Evolutionary conservation across 2,113 vertebrate genomes (phyloP), one percentile per base, ranked within the genome.

Genomic region (Ochotona curzoniae): DNA sequence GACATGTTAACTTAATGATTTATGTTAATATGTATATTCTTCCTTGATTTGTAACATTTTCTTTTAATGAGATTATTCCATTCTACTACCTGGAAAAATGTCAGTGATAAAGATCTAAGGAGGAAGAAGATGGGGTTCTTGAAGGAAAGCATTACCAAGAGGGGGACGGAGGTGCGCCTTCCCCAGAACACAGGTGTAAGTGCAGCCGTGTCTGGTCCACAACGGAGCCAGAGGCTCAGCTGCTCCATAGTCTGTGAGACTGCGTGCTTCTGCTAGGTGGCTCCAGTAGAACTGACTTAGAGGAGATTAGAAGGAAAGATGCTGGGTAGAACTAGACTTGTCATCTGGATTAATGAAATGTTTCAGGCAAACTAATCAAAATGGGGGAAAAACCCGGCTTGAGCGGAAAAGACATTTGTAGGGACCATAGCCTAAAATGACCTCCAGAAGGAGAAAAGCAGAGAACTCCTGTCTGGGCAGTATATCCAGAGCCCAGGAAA

Each of bases 41-140:
- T 83, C 30, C 79, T 70, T 9, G 64, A 63, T 67, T 79, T 92
- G 35, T n/a, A 73, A 35, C 0, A 15, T 74, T 49, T 49, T 51
- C 38, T 89, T 82, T 87, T 71, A 81, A 89, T 30, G 84, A 92
- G 30, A 89, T n/a, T 80, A n/a, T 25, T 80, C 11, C 35, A 73
- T 35, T 26, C 60, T 57, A 20, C 14, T 83, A 86, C 49, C 38
- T 81, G 67, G 74, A 80, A 71, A 85, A 73, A 5, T 35, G 71
- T 13, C 49, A 78, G 76, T 28, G 47, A 30, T 54, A 20, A 47
- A 84, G 47, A 73, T 80, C 85, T 89, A 60, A 92, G 79, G 61
- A 57, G 32, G 35, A 79, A 47, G 60, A 79, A 71, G 49, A 35
- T 60, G 30, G 14, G 11, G 9, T 10, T 88, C n/a, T 12, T 85